Evolutionary conservation across 1,140 invertebrate species (phyloP).

Genomic region (Archivesica marissinica): DNA sequence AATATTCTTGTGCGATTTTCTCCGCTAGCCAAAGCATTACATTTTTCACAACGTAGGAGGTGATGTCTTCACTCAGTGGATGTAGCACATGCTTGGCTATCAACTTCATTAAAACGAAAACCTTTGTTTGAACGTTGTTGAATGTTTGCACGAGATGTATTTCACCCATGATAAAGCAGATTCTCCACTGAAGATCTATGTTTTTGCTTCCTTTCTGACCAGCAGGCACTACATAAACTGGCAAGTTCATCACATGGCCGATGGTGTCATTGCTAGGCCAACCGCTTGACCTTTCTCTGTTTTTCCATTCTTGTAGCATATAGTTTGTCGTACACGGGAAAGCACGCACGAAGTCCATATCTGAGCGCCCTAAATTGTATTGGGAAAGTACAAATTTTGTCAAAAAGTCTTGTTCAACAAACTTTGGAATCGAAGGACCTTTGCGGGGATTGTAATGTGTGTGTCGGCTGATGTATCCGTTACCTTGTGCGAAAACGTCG

Average conservation of each 20-base stretch:
- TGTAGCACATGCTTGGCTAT: conserved; percentile 18
- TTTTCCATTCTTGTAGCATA: not conserved
- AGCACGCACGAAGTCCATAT: conserved; percentile 24
- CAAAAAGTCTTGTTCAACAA: no score
- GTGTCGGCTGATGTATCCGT: conserved; percentile 4
- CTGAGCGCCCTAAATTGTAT: no score
- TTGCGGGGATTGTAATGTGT: not conserved
- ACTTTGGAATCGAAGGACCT: not conserved
- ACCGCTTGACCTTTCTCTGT: not conserved
- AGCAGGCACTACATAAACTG: conserved; percentile 24
- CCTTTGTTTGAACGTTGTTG: conserved; percentile 20
- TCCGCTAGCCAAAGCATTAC: conserved; percentile 32
- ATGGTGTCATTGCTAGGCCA: conserved; percentile 21
- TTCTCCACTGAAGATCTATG: conserved; percentile 37
- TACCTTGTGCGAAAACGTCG: not conserved
- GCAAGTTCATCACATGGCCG: not conserved
- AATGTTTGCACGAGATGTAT: not conserved
- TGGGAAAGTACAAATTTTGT: no score
- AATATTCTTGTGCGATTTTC: conserved; percentile 4
- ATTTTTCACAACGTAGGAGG: conserved; percentile 50
- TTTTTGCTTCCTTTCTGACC: not conserved
- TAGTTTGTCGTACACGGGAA: not conserved
- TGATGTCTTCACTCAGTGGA: not conserved
- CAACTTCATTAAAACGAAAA: conserved; percentile 22
- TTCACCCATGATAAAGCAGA: conserved; percentile 28